phyloP scores from a whole-genome alignment of 1,140 invertebrate species.

The Lordiphosa collinella region DNA sequence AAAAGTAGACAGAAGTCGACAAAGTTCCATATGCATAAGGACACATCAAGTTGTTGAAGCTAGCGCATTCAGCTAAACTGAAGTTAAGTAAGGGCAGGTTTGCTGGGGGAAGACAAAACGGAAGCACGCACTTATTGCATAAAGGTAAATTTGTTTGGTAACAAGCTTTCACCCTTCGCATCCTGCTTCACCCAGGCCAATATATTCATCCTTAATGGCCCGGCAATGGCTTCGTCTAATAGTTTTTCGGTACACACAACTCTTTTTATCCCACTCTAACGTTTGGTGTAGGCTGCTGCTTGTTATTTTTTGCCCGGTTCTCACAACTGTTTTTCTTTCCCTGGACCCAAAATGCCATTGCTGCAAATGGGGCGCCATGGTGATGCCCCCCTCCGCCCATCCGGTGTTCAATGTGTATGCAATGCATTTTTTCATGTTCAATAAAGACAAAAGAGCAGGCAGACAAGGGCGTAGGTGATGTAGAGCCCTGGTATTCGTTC shows the following conservation, averaged over 20 bases:
- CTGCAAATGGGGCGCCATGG: slow-evolving; percentile 55
- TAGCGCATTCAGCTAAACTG: slow-evolving; percentile 30
- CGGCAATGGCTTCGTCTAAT: slow-evolving; percentile 5
- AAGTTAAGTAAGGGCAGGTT: slow-evolving; percentile 4
- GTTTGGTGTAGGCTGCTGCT: slow-evolving; percentile 29
- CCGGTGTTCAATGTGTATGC: slow-evolving; percentile 28
- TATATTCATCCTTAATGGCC: slow-evolving; percentile 10
- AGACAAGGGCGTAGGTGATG: slow-evolving; percentile 9
- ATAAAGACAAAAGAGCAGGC: slow-evolving; percentile 60
- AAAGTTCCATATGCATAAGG: slow-evolving; percentile 41
- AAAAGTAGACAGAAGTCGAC: slow-evolving; percentile 38
- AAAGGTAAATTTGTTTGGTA: slow-evolving; percentile 40
- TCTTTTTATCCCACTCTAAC: not conserved
- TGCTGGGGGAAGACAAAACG: slow-evolving; percentile 20
- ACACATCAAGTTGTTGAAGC: slow-evolving; percentile 40
- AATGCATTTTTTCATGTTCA: slow-evolving; percentile 70
- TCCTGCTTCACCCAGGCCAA: not conserved
- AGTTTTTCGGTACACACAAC: slow-evolving; percentile 1
- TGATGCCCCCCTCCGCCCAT: slow-evolving; percentile 20
- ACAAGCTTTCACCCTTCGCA: slow-evolving; percentile 2
- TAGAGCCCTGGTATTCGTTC: slow-evolving; percentile 20
- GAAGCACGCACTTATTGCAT: slow-evolving; percentile 50
- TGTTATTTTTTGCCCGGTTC: slow-evolving; percentile 40
- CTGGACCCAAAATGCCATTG: slow-evolving; percentile 47
- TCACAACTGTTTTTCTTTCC: slow-evolving; percentile 46